phyloP scores from a whole-genome alignment of 2,888 invertebrate genomes.

The Nymphalis polychloros region DNA sequence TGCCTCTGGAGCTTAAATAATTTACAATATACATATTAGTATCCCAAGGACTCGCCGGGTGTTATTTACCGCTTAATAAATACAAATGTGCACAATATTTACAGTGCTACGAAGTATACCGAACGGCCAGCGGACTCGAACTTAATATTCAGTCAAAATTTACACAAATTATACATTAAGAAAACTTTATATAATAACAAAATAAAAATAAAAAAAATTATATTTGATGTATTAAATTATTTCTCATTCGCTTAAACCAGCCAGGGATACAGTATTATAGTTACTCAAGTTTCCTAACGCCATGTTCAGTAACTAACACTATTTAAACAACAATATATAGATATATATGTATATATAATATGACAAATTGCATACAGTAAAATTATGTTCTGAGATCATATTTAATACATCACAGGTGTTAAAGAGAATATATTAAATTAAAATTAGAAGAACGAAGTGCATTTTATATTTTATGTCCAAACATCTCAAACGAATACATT shows the following conservation, averaged over 20 bases:
- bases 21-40: slow-evolving; percentile 50
- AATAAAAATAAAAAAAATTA: slow-evolving; percentile 49
- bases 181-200: slow-evolving; percentile 39
- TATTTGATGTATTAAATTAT: slow-evolving; percentile 79
- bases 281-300: slow-evolving; percentile 22
- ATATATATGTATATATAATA: slow-evolving; percentile 49
- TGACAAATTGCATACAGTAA: slow-evolving; percentile 76
- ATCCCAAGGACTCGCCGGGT: slow-evolving; percentile 54
- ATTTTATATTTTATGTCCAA: slow-evolving; percentile 27
- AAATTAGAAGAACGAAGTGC: slow-evolving; percentile 52
- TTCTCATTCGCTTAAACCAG: slow-evolving; percentile 60
- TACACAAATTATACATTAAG: slow-evolving; percentile 35
- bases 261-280: slow-evolving; percentile 58
- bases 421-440: slow-evolving; percentile 68
- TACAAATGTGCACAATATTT: slow-evolving; percentile 63
- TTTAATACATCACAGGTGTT: slow-evolving; percentile 86
- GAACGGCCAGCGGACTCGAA: slow-evolving; percentile 9
- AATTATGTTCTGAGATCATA: slow-evolving; percentile 84
- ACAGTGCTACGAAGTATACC: slow-evolving; percentile 58
- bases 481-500: slow-evolving; percentile 29
- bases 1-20: slow-evolving; percentile 66
- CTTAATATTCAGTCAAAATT: slow-evolving; percentile 39
- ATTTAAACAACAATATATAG: slow-evolving; percentile 50
- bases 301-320: slow-evolving; percentile 57
- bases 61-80: slow-evolving; percentile 51